phyloP scores from a whole-genome alignment of 2,888 invertebrate species.

The Brachycybe producta region DNA sequence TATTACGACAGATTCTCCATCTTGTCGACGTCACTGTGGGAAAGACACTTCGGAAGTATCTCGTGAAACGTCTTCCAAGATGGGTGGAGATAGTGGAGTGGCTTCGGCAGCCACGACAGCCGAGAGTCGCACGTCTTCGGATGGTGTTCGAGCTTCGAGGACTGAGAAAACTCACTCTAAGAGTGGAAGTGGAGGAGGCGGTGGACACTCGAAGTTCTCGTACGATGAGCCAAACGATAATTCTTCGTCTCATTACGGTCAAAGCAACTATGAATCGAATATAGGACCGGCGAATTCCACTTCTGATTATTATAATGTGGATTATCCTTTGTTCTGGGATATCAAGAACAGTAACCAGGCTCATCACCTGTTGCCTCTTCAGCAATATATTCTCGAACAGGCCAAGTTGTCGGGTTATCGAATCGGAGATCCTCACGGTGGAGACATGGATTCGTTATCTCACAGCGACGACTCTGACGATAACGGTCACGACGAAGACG shows the following conservation, averaged over 20 bases:
- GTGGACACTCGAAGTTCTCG: slow-evolving; percentile 12
- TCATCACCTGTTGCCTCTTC: slow-evolving; percentile 65
- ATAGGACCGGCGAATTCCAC: slow-evolving; percentile 24
- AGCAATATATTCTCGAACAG: slow-evolving; percentile 78
- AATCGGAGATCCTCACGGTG: slow-evolving; percentile 50
- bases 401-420: slow-evolving; percentile 59
- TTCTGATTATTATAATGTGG: slow-evolving; percentile 31
- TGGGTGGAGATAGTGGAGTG: slow-evolving; percentile 25
- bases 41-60: slow-evolving; percentile 15
- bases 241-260: slow-evolving; percentile 11
- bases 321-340: slow-evolving; percentile 24
- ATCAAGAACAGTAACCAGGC: slow-evolving; percentile 26
- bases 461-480: slow-evolving; percentile 44
- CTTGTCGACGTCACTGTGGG: slow-evolving; percentile 22
- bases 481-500: slow-evolving; percentile 27
- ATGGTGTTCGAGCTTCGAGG: slow-evolving; percentile 16
- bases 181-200: not conserved
- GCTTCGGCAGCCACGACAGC: slow-evolving; percentile 24
- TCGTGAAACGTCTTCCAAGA: slow-evolving; percentile 9
- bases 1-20: slow-evolving; percentile 9
- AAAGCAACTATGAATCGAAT: slow-evolving; percentile 23
- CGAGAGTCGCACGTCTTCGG: slow-evolving; percentile 29
- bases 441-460: slow-evolving; percentile 56
- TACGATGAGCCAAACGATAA: slow-evolving; percentile 11
- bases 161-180: slow-evolving; percentile 13